Base-by-base conservation (phyloP, 2,888 invertebrate species). In the Tipula confusa region DNA sequence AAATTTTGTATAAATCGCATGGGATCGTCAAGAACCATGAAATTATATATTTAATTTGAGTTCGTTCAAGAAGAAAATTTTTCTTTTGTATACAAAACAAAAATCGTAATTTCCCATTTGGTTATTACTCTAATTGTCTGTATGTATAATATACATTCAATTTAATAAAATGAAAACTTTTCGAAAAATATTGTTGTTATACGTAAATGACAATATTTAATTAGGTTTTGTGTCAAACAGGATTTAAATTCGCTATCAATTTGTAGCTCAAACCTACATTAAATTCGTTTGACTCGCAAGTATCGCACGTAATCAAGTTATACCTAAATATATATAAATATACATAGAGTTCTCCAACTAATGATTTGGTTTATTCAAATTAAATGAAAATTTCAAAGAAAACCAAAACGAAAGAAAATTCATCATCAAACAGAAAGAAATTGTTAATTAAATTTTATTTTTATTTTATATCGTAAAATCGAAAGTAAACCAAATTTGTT, bases 1-100 rank as follows among this genome's bases (percentile, higher is more conserved):
- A n/a, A n/a, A n/a, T n/a, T n/a, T 13, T 13, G 2, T 18, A 7
- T 9, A 64, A 64, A 1, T 24, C 64, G 64, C 24, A 18, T 64
- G 64, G 64, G 64, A 64, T 64, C 18, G 64, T 64, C 24, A 64
- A 64, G 24, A 64, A 64, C 64, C 64, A 64, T 64, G 64, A 64
- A 64, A 64, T 64, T 64, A 11, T 64, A 64, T 64, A 64, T 64
- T 24, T 64, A 64, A 64, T 24, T 64, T 64, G 24, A 7, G 64
- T 64, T 64, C 24, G 11, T 24, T 64, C 1, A 64, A 64, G 24
- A 64, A 64, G 18, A 64, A 64, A 64, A 64, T 24, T 64, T 9
- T 9, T 64, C 64, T 64, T 64, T 0, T n/a, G n/a, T n/a, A 7
- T 24, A 9, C 64, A 64, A 9, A 43, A 43, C 1, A 24, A 64